Evolutionary conservation across 2,113 vertebrate genomes (phyloP), one percentile per base, ranked within the genome.

Genomic region (Myrmophylax atrothorax): DNA sequence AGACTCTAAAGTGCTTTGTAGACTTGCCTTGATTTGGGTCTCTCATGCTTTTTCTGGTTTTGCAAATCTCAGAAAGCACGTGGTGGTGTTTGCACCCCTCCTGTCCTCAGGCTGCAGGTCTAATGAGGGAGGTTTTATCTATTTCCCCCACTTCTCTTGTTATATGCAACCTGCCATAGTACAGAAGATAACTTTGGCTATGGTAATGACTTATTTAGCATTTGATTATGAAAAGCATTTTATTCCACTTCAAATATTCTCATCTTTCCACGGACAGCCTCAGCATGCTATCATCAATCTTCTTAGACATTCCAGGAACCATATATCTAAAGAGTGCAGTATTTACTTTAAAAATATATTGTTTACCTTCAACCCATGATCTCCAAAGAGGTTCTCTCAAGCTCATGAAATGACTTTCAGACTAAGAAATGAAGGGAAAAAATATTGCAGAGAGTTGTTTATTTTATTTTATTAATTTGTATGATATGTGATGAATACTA

Each of bases 141-240:
- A 55, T 26, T 25, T 7, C 7, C 9, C 6, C 2, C 38, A 11
- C n/a, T 68, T 75, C 60, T 70, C 46, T 67, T 26, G 20, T 40
- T 37, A 38, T 56, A 75, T 28, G 8, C 47, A 80, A 55, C 35
- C 40, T 62, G 18, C 46, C 9, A 14, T 64, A 49, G 3, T 18
- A 52, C 18, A 68, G 91, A 92, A 74, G 73, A 50, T 24, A 84
- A 29, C 52, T 72, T 77, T n/a, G 44, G 22, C 10, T 86, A 35
- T 88, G 37, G 42, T 73, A 85, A 94, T 96, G 53, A 49, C n/a
- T 47, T 80, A 84, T 83, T 91, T 89, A 95, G 63, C 38, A 90
- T 95, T 94, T 95, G 62, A 81, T 87, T 87, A 49, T 33, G 16
- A 37, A 66, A 96, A 70, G 14, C 7, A 42, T 95, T 97, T 92